A percentile compares a stretch with the other conserved stretches of the same genome.
Conservation (phyloP, 2,113 vertebrate species). For the Microcebus tavaratra region DNA sequence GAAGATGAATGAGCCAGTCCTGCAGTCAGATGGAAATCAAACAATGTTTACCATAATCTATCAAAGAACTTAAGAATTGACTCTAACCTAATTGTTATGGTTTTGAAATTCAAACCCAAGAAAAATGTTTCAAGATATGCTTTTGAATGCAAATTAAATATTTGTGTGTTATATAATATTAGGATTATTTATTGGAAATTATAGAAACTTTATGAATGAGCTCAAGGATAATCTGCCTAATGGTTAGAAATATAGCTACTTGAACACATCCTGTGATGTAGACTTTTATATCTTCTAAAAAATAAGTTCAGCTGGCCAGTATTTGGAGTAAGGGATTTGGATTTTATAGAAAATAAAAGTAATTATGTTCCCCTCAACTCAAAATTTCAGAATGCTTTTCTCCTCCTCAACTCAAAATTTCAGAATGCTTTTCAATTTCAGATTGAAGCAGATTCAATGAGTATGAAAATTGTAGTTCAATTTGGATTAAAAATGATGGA, state of each 20-base stretch:
- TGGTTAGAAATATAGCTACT: not conserved
- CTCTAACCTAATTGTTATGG: not conserved
- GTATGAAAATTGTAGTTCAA: not conserved
- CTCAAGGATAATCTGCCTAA: not conserved
- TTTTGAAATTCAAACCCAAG: not conserved
- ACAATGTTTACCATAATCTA: not conserved
- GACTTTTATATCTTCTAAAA: not conserved
- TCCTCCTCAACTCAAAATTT: not conserved
- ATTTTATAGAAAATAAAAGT: not conserved
- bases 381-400: not conserved
- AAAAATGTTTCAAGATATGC: not conserved
- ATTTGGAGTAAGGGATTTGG: not conserved
- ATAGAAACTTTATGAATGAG: not conserved
- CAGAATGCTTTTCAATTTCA: not conserved
- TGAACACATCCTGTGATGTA: not conserved
- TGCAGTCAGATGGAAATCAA: not conserved
- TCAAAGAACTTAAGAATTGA: not conserved
- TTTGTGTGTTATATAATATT: not conserved
- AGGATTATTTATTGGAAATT: not conserved
- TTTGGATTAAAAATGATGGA: not conserved
- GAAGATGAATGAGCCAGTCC: not conserved
- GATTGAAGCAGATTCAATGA: not conserved
- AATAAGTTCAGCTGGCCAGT: not conserved
- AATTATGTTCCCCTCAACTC: not conserved
- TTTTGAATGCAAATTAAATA: not conserved